Base-by-base conservation (phyloP, 2,888 invertebrate species). In the Callosobruchus maculatus region DNA sequence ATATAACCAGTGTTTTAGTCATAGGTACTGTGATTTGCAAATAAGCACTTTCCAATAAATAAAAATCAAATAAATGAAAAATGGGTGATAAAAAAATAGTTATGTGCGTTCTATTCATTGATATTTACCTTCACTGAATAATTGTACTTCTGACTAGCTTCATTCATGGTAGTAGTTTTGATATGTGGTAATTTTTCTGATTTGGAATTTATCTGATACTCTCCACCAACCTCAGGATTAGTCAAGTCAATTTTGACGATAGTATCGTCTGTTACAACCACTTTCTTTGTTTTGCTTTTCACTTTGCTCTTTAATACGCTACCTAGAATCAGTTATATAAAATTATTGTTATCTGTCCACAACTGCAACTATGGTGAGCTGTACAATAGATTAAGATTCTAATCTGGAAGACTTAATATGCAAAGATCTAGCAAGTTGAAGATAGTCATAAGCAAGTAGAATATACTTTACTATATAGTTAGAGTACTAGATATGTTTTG, bases 241-340 rank as follows among this genome's bases (percentile, higher is more conserved):
- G 84, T 84, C 72, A 85, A 77, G 78, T 86, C 86, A 67, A 85
- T 85, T 77, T 85, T 84, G 21, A 85, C 82, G 18, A 85, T 76
- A 71, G 76, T 78, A 5, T 82, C 80, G 9, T 80, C 80, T 18
- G 75, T 69, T 70, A 72, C 68, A 49, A 71, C 71, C 13, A 73
- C n/a, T 20, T 76, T 74, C 70, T 74, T 78, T 9, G 70, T 69
- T 22, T 73, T 73, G 67, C 72, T 76, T 66, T 78, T 78, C 26
- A 74, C 69, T 71, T 76, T 77, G 20, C 67, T 75, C 70, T 78
- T 80, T 68, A 74, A 67, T 13, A 78, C 72, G 67, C 67, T 78
- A 70, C 49, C 49, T 49, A 18, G 13, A 49, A 49, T 1, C 1
- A 13, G n/a, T n/a, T n/a, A 49, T 49, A 49, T 18, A 49, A 49